Base-by-base conservation (phyloP, 2,888 invertebrate genomes). In the Folsomia candida region DNA sequence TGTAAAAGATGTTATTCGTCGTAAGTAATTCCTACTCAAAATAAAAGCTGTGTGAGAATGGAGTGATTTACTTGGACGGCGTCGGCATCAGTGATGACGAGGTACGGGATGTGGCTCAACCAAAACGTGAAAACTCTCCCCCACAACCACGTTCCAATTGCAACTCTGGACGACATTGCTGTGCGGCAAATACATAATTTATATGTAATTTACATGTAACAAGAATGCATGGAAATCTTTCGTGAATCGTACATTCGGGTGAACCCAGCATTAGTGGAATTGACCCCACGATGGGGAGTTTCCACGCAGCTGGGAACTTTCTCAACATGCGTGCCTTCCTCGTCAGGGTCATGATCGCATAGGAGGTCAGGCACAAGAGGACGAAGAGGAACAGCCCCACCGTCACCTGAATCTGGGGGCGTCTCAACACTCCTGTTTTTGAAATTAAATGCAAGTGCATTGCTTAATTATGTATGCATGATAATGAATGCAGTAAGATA, bases 21-120 rank as follows among this genome's bases (percentile, higher is more conserved):
- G n/a, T n/a, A n/a, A n/a, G n/a, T n/a, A n/a, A n/a, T n/a, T n/a
- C n/a, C n/a, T n/a, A n/a, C n/a, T n/a, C n/a, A n/a, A n/a, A n/a
- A n/a, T n/a, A n/a, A n/a, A n/a, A n/a, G n/a, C n/a, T n/a, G n/a
- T n/a, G n/a, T n/a, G n/a, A n/a, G n/a, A n/a, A n/a, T n/a, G n/a
- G n/a, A n/a, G n/a, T n/a, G n/a, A 37, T 4, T 26, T 58, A 69
- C 69, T 64, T 64, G 58, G 47, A 59, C 69, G 25, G 27, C 59
- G 2, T 37, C 64, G n/a, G 69, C 69, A 1, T 58, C 64, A 2
- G 59, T 25, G 1, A 69, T 26, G 9, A 37, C 27, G 9, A 69
- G 26, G 58, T 58, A 69, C 0, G 69, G 64, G 3, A 26, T 64
- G 9, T 69, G 57, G 11, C 25, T n/a, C 18, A 69, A 2, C 69